These are phyloP conservation scores for Oreochromis spilurus DNA, from an alignment of 2,113 vertebrate genomes.

Conservation along the genomic window DNA sequence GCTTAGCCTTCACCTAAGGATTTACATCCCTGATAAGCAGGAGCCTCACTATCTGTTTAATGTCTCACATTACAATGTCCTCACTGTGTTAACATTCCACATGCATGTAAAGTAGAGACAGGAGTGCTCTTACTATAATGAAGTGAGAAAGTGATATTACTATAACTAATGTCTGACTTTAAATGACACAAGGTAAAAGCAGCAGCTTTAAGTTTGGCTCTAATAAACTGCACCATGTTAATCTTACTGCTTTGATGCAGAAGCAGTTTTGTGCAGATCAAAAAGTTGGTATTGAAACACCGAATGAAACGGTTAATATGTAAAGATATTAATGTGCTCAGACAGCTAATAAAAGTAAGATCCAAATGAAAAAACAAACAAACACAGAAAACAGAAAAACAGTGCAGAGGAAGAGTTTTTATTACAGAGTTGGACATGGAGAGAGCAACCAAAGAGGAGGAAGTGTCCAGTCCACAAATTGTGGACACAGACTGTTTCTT, in stretches of 20 bases:
- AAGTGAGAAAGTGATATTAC: no score
- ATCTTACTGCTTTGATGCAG: neutral
- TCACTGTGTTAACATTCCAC: no score
- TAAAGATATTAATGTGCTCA: neutral
- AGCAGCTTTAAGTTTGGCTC: neutral
- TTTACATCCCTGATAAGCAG: no score
- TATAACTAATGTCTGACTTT: neutral
- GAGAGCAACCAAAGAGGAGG: constrained; percentile 29
- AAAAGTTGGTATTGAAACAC: neutral
- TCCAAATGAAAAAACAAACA: neutral
- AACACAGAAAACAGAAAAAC: neutral
- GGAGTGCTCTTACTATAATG: no score
- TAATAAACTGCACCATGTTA: neutral
- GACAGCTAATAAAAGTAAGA: neutral
- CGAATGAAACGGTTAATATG: neutral
- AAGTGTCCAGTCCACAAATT: neutral
- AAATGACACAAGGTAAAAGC: neutral
- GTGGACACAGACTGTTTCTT: neutral
- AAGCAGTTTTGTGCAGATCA: neutral
- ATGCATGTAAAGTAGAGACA: no score
- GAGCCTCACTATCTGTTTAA: no score
- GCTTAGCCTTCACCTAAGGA: no score
- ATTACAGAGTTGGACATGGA: constrained; percentile 61
- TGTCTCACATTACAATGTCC: no score
- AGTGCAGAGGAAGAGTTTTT: neutral